Conservation (phyloP, 2,113 vertebrate species). For the Orcinus orca region DNA sequence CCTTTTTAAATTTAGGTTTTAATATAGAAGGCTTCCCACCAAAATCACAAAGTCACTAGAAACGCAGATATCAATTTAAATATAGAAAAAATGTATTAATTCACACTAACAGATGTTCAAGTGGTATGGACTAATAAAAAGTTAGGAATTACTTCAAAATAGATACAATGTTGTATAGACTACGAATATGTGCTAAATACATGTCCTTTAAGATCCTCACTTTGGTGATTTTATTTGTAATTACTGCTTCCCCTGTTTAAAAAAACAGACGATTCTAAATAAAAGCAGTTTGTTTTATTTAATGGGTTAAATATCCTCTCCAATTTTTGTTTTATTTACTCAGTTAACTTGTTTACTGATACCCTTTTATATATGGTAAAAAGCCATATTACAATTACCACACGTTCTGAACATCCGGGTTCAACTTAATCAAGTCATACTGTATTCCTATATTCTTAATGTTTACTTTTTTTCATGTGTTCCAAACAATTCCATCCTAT, state of each 20-base stretch:
- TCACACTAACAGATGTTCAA: not conserved
- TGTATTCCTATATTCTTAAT: not conserved
- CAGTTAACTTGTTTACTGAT: not conserved
- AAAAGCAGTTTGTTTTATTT: conserved; percentile 30
- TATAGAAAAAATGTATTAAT: not conserved
- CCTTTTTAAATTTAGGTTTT: not conserved
- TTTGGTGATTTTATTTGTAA: conserved; percentile 26
- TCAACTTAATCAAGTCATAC: not conserved
- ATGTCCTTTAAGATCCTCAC: not conserved
- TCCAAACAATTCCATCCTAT: not conserved
- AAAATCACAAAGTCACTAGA: not conserved
- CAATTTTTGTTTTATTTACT: not conserved
- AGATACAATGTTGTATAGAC: not conserved
- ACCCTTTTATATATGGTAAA: not conserved
- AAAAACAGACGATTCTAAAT: not conserved
- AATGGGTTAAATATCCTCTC: not conserved
- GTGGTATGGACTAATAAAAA: not conserved
- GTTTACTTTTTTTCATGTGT: not conserved
- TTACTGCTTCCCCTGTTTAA: not conserved
- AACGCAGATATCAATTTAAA: not conserved
- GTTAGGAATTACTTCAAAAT: not conserved
- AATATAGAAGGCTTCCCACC: not conserved
- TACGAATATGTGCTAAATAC: conserved; percentile 10
- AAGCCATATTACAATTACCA: not conserved
- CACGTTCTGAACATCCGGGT: not conserved